Conservation (phyloP, 2,888 invertebrate species). For the Nomada ferruginata region DNA sequence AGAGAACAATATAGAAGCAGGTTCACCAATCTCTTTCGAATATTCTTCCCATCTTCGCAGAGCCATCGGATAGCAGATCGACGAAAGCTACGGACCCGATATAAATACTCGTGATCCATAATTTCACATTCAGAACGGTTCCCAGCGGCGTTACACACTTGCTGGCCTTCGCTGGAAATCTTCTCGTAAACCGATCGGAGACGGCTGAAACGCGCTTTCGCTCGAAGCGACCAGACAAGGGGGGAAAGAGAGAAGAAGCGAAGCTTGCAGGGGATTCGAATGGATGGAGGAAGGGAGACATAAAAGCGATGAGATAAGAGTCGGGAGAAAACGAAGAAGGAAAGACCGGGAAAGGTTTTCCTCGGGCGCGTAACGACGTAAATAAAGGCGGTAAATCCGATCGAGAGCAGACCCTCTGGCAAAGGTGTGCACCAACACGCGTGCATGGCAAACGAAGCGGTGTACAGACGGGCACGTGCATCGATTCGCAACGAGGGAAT, state of each 20-base stretch:
- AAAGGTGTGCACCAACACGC: slow-evolving; percentile 34
- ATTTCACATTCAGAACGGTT: slow-evolving; percentile 39
- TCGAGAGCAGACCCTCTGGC: slow-evolving; percentile 28
- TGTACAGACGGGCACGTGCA: slow-evolving; percentile 43
- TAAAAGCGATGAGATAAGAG: neutral
- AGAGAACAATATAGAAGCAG: neutral
- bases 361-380: slow-evolving; percentile 50
- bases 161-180: slow-evolving; percentile 13
- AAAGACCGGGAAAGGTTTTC: slow-evolving; percentile 18
- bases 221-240: neutral
- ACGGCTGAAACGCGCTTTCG: slow-evolving; percentile 3
- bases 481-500: slow-evolving; percentile 29
- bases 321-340: neutral
- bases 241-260: neutral
- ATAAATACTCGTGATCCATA: slow-evolving; percentile 47
- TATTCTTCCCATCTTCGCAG: slow-evolving; percentile 16
- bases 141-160: slow-evolving; percentile 18
- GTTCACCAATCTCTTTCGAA: slow-evolving; percentile 8
- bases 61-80: neutral
- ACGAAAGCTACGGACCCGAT: slow-evolving; percentile 8
- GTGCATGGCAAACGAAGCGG: slow-evolving; percentile 53
- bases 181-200: slow-evolving; percentile 32
- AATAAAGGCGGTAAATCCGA: slow-evolving; percentile 59
- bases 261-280: neutral
- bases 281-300: neutral